phyloP scores from a whole-genome alignment of 2,888 invertebrate species.

The Priocnemis perturbator region DNA sequence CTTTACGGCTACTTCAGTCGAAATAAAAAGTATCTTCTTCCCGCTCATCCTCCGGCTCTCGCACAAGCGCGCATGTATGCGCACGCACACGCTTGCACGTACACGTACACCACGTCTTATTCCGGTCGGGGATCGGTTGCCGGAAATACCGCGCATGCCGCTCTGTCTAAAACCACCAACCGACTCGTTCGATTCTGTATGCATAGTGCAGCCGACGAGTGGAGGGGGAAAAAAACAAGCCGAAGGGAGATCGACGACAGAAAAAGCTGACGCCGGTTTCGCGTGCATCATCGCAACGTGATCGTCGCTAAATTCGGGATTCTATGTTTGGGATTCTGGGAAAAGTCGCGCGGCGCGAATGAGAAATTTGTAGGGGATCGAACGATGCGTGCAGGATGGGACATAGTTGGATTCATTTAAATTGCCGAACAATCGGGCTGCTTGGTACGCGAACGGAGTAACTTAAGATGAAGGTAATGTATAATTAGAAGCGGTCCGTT shows the following conservation, averaged over 20 bases:
- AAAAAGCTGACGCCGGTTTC: slow-evolving; percentile 18
- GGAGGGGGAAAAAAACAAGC: slow-evolving; percentile 9
- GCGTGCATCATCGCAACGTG: not conserved
- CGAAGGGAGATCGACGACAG: slow-evolving; percentile 9
- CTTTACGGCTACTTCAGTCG: slow-evolving; percentile 11
- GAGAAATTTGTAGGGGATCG: no score
- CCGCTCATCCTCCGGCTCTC: slow-evolving; percentile 33
- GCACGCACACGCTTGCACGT: not conserved
- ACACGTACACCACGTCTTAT: no score
- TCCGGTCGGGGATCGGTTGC: slow-evolving; percentile 57
- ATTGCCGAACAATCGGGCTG: no score
- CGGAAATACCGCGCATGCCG: slow-evolving; percentile 72
- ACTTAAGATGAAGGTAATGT: no score
- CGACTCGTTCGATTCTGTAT: slow-evolving; percentile 40
- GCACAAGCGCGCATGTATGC: not conserved
- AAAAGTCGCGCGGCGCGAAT: no score
- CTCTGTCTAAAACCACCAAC: slow-evolving; percentile 58
- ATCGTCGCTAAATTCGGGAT: not conserved
- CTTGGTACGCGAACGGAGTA: no score
- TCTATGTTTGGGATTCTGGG: not conserved
- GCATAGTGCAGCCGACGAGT: slow-evolving; percentile 24
- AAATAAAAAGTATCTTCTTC: slow-evolving; percentile 19
- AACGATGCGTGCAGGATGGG: no score
- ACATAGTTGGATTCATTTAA: no score
- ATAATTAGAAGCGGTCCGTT: no score